Evolutionary conservation across 2,888 invertebrate genomes (phyloP).

Genomic region (Dysmachus trigonus): DNA sequence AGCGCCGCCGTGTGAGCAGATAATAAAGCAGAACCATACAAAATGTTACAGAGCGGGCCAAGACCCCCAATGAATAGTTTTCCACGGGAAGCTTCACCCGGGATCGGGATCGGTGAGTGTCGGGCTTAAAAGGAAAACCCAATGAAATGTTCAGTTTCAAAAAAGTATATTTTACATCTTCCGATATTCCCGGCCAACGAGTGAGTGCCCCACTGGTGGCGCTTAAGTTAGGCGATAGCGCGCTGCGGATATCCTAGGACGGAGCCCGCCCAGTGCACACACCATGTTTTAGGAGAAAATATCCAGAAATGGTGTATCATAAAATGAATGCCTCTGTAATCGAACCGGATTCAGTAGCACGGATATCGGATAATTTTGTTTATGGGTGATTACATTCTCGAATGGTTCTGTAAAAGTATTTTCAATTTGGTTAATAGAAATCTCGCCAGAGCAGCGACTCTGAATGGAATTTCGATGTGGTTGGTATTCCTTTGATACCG

Average conservation of each 20-base stretch:
- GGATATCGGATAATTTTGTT: slow-evolving; percentile 49
- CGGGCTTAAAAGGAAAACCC: slow-evolving; percentile 42
- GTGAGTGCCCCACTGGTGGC: not conserved
- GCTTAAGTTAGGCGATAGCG: not conserved
- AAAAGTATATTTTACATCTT: slow-evolving; percentile 49
- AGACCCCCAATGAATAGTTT: not conserved
- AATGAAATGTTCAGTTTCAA: slow-evolving; percentile 47
- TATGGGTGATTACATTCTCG: slow-evolving; percentile 48
- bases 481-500: slow-evolving; percentile 32
- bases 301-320: slow-evolving; percentile 37
- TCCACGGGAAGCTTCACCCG: slow-evolving; percentile 23
- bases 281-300: slow-evolving; percentile 23
- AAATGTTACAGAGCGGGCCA: not conserved
- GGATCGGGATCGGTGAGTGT: not conserved
- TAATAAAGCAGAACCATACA: slow-evolving; percentile 2
- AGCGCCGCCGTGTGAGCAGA: not conserved
- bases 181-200: not conserved
- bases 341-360: slow-evolving; percentile 26
- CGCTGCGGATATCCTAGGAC: not conserved
- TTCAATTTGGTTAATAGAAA: slow-evolving; percentile 50
- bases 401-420: slow-evolving; percentile 48
- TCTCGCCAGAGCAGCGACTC: slow-evolving; percentile 26
- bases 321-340: slow-evolving; percentile 36
- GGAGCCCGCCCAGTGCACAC: not conserved
- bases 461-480: slow-evolving; percentile 23